Conservation (phyloP, 2,888 invertebrate genomes). For the Schizaphis graminum region DNA sequence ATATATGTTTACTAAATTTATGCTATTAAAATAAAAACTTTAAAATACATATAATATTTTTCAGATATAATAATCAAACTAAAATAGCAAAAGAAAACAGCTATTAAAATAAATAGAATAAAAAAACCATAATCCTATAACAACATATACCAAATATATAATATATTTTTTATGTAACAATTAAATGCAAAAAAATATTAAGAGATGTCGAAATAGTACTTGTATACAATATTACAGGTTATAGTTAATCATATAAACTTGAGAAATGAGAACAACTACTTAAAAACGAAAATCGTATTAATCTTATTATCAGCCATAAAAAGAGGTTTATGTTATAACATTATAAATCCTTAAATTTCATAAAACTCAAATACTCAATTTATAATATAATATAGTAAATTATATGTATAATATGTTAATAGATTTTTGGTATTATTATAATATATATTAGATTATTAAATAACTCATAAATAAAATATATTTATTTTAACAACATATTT, state of each 20-base stretch:
- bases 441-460: neutral
- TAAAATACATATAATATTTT: neutral
- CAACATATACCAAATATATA: neutral
- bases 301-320: neutral
- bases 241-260: neutral
- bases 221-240: neutral
- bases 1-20: neutral
- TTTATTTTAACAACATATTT: neutral
- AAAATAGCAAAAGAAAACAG: neutral
- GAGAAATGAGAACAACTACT: neutral
- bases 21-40: neutral
- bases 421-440: neutral
- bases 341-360: neutral
- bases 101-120: too few relatives aligned
- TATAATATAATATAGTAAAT: neutral
- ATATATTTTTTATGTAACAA: neutral
- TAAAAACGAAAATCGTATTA: neutral
- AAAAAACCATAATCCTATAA: neutral
- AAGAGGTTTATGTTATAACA: neutral
- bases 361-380: neutral
- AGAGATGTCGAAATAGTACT: too few relatives aligned
- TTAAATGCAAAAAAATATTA: neutral
- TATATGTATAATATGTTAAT: neutral
- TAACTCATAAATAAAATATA: neutral
- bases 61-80: neutral